phyloP scores from a whole-genome alignment of 1,140 invertebrate genomes.

The Nymphalis io region DNA sequence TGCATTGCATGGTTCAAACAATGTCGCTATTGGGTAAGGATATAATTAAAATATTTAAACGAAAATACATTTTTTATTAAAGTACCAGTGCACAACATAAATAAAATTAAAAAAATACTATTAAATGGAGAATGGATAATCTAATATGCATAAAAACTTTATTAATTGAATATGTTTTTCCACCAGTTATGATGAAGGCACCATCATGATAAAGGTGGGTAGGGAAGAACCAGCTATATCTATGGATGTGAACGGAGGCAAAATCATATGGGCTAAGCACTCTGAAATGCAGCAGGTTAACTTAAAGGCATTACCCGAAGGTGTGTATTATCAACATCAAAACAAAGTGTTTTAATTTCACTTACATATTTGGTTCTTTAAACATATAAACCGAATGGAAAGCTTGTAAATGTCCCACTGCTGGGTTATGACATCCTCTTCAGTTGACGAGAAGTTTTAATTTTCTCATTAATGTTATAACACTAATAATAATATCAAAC shows the following conservation, averaged over 20 bases:
- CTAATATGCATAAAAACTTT: neutral
- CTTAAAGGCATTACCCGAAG: conserved; percentile 90
- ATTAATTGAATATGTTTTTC: neutral
- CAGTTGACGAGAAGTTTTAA: too few species aligned
- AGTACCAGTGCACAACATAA: neutral
- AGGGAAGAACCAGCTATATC: conserved; percentile 99
- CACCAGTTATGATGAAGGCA: conserved; percentile 96
- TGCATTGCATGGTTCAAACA: conserved; percentile 97
- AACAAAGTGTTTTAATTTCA: too few species aligned
- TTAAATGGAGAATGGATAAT: neutral
- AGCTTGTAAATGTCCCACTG: too few species aligned
- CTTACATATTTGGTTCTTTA: too few species aligned
- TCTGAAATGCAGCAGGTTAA: conserved; percentile 99
- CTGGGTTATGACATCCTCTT: too few species aligned
- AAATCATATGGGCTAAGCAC: conserved; percentile 99
- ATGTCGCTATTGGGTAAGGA: conserved; percentile 92
- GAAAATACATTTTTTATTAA: neutral
- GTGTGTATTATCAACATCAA: conserved; percentile 58
- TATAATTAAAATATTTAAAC: neutral
- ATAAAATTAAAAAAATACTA: neutral
- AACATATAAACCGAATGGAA: too few species aligned
- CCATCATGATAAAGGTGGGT: conserved; percentile 98
- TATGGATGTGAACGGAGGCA: conserved; percentile 98
- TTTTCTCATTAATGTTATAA: too few species aligned
- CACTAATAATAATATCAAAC: too few species aligned